Evolutionary conservation across 2,113 vertebrate species (phyloP).

Genomic region (Megatriorchis doriae): DNA sequence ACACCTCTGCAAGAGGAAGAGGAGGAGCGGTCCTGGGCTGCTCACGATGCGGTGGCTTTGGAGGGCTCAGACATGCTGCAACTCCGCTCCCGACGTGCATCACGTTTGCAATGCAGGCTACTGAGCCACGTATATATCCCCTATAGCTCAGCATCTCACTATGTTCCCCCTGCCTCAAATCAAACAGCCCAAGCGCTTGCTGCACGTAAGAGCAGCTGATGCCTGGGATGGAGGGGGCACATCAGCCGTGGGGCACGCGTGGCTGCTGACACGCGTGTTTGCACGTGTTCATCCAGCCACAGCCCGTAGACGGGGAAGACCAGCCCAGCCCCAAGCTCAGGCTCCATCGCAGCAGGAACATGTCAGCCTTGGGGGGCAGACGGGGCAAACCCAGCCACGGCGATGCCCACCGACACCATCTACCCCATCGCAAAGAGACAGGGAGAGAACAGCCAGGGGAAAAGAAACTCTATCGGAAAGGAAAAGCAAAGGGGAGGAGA

Average conservation of each 20-base stretch:
- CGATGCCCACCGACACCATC: not conserved
- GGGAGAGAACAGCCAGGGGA: not conserved
- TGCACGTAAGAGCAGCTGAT: not conserved
- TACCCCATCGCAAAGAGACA: rapidly evolving
- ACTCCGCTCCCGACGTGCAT: rapidly evolving
- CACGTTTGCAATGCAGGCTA: rapidly evolving
- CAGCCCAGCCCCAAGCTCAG: not conserved
- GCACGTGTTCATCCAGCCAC: not conserved
- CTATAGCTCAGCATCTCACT: not conserved
- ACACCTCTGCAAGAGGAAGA: not conserved
- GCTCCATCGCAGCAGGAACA: not conserved
- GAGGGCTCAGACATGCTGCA: not conserved
- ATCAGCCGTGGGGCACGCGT: rapidly evolving
- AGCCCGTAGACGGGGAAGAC: not conserved
- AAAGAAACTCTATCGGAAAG: not conserved
- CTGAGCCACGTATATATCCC: not conserved
- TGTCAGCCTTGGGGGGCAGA: rapidly evolving
- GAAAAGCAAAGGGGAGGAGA: not conserved
- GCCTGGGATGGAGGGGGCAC: too few relatives aligned
- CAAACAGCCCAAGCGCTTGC: not conserved
- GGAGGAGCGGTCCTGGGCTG: not conserved
- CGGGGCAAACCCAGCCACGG: rapidly evolving
- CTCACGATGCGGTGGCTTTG: not conserved
- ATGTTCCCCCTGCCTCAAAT: not conserved
- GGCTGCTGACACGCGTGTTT: not conserved